Evolutionary conservation across 2,888 invertebrate genomes (phyloP), one percentile per base, ranked within the genome.

Genomic region (Agriopis marginaria): DNA sequence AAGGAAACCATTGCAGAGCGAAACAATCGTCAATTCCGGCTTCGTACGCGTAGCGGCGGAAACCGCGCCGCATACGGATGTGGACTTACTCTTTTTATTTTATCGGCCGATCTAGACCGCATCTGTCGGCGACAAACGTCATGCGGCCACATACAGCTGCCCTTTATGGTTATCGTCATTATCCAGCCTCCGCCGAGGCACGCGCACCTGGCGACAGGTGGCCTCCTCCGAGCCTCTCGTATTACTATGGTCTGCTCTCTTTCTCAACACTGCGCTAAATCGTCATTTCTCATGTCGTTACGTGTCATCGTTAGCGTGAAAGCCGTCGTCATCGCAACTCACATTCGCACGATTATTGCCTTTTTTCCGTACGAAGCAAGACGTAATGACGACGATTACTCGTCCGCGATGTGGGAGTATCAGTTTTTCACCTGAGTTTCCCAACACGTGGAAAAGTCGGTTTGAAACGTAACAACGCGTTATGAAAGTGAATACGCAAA

Each of bases 181-280:
- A 84, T 77, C 80, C 86, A 86, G 84, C 85, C 85, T 88, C 88
- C 75, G 74, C 78, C 39, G 77, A 81, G 83, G 82, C 84, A 82
- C 83, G 84, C 85, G 85, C 93, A 93, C 92, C 93, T 93, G 93
- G 86, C 93, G 90, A 86, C 92, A 90, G 91, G 90, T 92, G 91
- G 76, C 55, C 60, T 73, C 75, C 74, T 76, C 77, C 70, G 63
- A 69, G 66, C 71, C 68, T 68, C 61, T 63, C 68, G 60, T 71
- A 69, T 75, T 76, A 76, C 73, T 75, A 73, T 53, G 62, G 53
- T 17, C 63, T 66, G 59, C 67, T 72, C 73, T 72, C 72, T 65
- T 70, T 71, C 55, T n/a, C 61, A 73, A 68, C 65, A 47, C 56
- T 70, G 70, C 68, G 66, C 65, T 58, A 69, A 71, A 70, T 68